Conservation (phyloP, 2,113 vertebrate genomes). For the Ptychochromis oligacanthus region DNA sequence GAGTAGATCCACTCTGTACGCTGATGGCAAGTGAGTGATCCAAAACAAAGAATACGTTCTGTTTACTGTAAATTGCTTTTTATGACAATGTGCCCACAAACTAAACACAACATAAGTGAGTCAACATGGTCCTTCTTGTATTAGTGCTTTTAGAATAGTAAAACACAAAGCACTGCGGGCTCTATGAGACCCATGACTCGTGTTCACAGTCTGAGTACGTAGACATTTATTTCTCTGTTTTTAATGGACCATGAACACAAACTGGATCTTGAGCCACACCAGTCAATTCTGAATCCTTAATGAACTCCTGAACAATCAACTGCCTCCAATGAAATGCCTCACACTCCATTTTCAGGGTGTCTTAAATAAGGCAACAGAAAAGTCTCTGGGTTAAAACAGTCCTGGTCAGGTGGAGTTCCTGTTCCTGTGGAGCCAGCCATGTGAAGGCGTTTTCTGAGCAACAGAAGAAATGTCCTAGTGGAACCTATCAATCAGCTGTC, state of each 20-base stretch:
- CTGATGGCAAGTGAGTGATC: conserved; percentile 51
- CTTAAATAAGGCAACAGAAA: conserved; percentile 41
- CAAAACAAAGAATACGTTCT: conserved; percentile 49
- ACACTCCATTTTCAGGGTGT: conserved; percentile 17
- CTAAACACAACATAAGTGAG: conserved; percentile 58
- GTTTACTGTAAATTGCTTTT: conserved; percentile 56
- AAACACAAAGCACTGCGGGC: conserved; percentile 35
- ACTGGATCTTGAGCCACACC: conserved; percentile 14
- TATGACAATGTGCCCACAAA: conserved; percentile 64
- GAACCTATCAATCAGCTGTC: conserved; percentile 58
- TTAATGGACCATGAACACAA: conserved; percentile 25
- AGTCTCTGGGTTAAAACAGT: conserved; percentile 52
- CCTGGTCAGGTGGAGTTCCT: conserved; percentile 46
- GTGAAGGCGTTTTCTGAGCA: conserved; percentile 30
- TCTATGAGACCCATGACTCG: conserved; percentile 33
- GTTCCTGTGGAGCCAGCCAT: conserved; percentile 40
- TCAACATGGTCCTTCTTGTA: conserved; percentile 37
- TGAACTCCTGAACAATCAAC: conserved; percentile 49
- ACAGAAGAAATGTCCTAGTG: conserved; percentile 48
- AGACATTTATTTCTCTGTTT: conserved; percentile 38
- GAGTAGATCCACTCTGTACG: conserved; percentile 54
- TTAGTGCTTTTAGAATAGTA: conserved; percentile 46
- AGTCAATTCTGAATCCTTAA: conserved; percentile 43
- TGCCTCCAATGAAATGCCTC: conserved; percentile 36
- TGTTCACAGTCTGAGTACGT: conserved; percentile 48